Base-by-base conservation (phyloP, 2,888 invertebrate genomes). In the Bibio marci region DNA sequence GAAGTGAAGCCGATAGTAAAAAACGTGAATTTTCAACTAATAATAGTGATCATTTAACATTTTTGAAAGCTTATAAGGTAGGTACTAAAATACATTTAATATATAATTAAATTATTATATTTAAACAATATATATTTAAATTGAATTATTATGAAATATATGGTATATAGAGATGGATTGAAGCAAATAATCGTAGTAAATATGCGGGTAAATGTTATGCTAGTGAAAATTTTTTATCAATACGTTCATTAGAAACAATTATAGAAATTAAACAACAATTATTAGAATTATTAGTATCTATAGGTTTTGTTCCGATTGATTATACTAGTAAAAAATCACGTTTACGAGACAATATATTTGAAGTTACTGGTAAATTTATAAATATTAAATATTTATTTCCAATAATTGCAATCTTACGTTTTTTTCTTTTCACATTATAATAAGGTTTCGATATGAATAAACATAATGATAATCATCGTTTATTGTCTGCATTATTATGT, bases 31-130 rank as follows among this genome's bases (percentile, higher is more conserved):
- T 90, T 54, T 70, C 81, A 1, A 71, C 74, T 35, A 76, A 75
- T 0, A 80, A 76, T 54, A 91, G 90, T 53, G 94, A 95, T 59
- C 94, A 94, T 56, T 66, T 95, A 47, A 83, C 88, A 0, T 74
- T 82, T 8, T 65, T 94, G 25, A 70, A 78, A 53, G 87, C 87
- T 0, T 91, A 90, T 53, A 77, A 78, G 64, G 85, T 85, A 37
- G 45, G 46, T 30, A 10, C 30, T n/a, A n/a, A n/a, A n/a, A n/a
- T n/a, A n/a, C 33, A 13, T 19, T 40, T 14, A 25, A 4, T 6
- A 26, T n/a, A 30, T 25, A 14, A 34, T 11, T 30, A 34, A 38
- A 27, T 28, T 43, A 12, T 14, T 14, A 27, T 34, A n/a, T n/a
- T n/a, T n/a, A n/a, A n/a, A n/a, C n/a, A n/a, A n/a, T n/a, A n/a